These are phyloP conservation scores for Lytechinus variegatus DNA, from an alignment of 35 echinoderm and acorn worm species.

Conservation along the genomic window DNA sequence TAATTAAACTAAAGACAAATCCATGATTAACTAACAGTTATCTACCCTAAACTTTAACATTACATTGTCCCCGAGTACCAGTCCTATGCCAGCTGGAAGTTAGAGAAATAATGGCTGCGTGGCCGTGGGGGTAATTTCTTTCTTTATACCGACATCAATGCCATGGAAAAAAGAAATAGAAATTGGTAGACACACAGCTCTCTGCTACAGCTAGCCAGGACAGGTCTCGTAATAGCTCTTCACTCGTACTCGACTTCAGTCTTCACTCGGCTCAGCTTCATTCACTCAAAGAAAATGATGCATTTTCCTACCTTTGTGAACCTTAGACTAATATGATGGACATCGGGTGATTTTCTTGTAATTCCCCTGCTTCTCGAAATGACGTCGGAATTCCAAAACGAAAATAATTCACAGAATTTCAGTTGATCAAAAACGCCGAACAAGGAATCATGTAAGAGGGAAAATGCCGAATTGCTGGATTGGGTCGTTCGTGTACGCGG, in stretches of 20 bases:
- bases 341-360: background rate
- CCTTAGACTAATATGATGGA: background rate
- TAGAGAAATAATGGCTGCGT: background rate
- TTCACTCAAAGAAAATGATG: background rate
- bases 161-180: background rate
- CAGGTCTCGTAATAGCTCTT: background rate
- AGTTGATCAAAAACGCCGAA: background rate
- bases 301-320: background rate
- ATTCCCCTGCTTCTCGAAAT: background rate
- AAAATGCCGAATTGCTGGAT: slow-evolving; percentile 17
- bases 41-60: no score
- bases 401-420: background rate
- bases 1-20: no score
- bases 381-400: background rate
- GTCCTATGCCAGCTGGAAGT: no score
- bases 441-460: background rate
- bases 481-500: background rate
- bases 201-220: no score
- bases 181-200: background rate
- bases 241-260: no score
- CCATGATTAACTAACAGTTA: no score
- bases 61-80: no score
- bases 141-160: background rate
- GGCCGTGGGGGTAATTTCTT: background rate
- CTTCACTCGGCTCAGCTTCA: no score